Evolutionary conservation across 1,140 invertebrate species (phyloP).

Genomic region (Apis dorsata): DNA sequence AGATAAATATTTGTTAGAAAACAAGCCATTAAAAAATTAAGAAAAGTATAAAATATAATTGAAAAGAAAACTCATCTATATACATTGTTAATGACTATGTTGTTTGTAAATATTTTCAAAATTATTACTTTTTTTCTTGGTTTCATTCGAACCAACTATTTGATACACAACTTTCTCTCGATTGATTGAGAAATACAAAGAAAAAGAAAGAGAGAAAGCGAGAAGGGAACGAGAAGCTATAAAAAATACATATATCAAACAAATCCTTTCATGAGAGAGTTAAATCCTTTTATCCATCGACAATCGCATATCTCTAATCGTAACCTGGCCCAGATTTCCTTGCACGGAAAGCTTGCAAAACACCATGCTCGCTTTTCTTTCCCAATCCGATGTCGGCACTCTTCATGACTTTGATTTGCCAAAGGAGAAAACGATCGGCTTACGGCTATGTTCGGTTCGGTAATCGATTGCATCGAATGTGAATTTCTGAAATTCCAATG

Average conservation of each 20-base stretch:
- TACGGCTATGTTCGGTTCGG: slow-evolving; percentile 45
- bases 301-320: background rate
- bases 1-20: too few relatives aligned
- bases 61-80: background rate
- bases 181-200: slow-evolving; percentile 25
- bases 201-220: too few relatives aligned
- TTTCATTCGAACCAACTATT: slow-evolving; percentile 26
- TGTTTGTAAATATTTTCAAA: background rate
- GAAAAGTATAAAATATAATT: background rate
- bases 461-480: slow-evolving; percentile 62
- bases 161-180: slow-evolving; percentile 40
- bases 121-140: slow-evolving; percentile 20
- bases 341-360: slow-evolving; percentile 7
- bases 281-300: background rate
- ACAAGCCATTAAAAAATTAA: background rate
- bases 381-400: slow-evolving; percentile 4
- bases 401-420: background rate
- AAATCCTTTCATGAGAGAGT: background rate
- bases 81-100: too few relatives aligned
- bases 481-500: slow-evolving; percentile 61
- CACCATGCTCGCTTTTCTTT: slow-evolving; percentile 14
- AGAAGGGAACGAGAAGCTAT: background rate
- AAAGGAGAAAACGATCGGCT: slow-evolving; percentile 51
- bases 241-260: background rate
- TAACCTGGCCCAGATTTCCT: slow-evolving; percentile 12